A percentile compares a stretch with the other conserved stretches of the same genome.
phyloP scores from a whole-genome alignment of 1,140 invertebrate species.

The Nilaparvata lugens region DNA sequence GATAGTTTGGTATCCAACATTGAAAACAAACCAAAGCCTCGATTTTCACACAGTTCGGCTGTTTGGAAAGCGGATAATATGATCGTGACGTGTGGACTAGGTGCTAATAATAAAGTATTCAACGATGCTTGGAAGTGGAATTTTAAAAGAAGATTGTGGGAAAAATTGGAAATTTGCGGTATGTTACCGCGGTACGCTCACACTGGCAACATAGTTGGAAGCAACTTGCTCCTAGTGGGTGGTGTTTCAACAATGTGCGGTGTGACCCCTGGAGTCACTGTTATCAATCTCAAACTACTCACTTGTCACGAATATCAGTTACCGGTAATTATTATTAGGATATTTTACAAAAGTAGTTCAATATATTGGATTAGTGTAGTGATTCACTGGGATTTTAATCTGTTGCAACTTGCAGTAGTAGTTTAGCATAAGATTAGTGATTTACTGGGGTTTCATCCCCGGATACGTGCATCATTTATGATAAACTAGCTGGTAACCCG shows the following conservation, averaged over 20 bases:
- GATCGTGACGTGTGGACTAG: constrained; percentile 36
- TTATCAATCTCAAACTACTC: constrained; percentile 33
- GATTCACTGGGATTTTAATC: background rate
- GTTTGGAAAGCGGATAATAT: constrained; percentile 25
- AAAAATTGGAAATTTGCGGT: constrained; percentile 15
- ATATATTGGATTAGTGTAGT: background rate
- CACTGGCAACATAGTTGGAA: constrained; percentile 31
- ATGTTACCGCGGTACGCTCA: constrained; percentile 33
- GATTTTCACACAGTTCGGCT: constrained; percentile 34
- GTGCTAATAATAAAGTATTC: constrained; percentile 28
- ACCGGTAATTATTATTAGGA: constrained; percentile 31
- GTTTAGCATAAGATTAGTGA: background rate
- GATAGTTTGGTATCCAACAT: too few relatives aligned
- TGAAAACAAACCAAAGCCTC: background rate
- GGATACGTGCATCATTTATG: too few relatives aligned
- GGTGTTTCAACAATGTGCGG: constrained; percentile 26
- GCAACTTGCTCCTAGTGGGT: constrained; percentile 36
- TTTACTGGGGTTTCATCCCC: background rate
- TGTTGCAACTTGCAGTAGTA: background rate
- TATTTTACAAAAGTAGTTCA: background rate
- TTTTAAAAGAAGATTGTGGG: constrained; percentile 26
- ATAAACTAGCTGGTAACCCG: too few relatives aligned
- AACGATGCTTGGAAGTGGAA: constrained; percentile 31
- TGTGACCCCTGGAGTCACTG: constrained; percentile 34
- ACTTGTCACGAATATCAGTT: constrained; percentile 33